Evolutionary conservation across 2,888 invertebrate species (phyloP).

Genomic region (Drosophila planitibia): DNA sequence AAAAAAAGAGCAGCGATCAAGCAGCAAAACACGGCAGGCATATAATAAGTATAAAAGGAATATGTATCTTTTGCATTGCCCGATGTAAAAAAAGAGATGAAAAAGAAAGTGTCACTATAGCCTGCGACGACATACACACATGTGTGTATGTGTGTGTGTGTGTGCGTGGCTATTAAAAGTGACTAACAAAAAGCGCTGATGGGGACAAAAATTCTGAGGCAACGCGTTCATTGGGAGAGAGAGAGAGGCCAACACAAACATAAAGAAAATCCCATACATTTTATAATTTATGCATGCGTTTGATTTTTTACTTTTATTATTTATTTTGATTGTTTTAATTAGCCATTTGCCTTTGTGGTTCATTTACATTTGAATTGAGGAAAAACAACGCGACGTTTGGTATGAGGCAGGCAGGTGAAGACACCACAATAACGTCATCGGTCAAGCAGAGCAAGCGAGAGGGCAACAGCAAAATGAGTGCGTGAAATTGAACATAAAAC

Average conservation of each 20-base stretch:
- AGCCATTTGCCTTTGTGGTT: constrained; percentile 47
- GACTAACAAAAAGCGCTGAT: constrained; percentile 59
- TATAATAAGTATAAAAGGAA: constrained; percentile 49
- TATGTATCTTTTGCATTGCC: constrained; percentile 67
- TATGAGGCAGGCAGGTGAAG: constrained; percentile 52
- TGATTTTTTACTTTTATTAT: constrained; percentile 41
- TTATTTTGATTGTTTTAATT: constrained; percentile 70
- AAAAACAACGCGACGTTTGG: constrained; percentile 20
- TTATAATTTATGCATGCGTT: constrained; percentile 35
- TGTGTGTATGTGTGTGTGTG: constrained; percentile 28
- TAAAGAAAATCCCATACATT: constrained; percentile 34
- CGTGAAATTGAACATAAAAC: constrained; percentile 31
- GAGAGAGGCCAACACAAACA: constrained; percentile 10
- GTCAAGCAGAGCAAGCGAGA: constrained; percentile 27
- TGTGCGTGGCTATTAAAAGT: constrained; percentile 66
- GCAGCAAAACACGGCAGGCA: constrained; percentile 50
- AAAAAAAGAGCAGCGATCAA: constrained; percentile 56
- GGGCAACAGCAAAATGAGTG: constrained; percentile 32
- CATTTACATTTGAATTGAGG: constrained; percentile 52
- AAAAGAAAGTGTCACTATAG: constrained; percentile 74
- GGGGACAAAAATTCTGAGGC: constrained; percentile 51
- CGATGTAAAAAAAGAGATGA: constrained; percentile 64
- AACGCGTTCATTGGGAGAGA: constrained; percentile 17
- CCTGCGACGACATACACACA: constrained; percentile 37
- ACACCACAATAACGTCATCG: constrained; percentile 66